Evolutionary conservation across 2,888 invertebrate genomes (phyloP).

Genomic region (Elgonia sp.): DNA sequence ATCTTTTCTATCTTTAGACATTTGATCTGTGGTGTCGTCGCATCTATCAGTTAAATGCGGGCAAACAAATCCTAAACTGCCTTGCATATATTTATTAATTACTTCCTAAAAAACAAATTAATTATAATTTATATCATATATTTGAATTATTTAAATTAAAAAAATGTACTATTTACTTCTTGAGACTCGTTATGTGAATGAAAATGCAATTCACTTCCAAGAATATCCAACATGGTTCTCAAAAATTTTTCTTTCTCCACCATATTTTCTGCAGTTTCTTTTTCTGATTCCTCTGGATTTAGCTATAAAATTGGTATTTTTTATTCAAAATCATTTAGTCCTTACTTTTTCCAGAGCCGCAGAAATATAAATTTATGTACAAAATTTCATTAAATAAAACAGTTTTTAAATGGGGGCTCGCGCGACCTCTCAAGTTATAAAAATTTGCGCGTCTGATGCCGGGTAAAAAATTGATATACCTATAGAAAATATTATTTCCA

Average conservation of each 20-base stretch:
- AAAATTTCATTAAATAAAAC: too few species aligned
- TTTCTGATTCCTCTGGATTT: conserved; percentile 61
- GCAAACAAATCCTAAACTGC: conserved; percentile 76
- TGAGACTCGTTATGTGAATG: conserved; percentile 15
- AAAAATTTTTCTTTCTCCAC: conserved; percentile 83
- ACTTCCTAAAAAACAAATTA: conserved; percentile 10
- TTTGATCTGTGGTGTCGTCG: background rate
- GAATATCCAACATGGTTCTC: conserved; percentile 83
- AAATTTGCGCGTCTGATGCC: too few species aligned
- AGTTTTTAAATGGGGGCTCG: too few species aligned
- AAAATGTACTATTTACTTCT: conserved; percentile 26
- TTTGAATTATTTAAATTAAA: background rate
- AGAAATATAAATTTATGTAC: too few species aligned
- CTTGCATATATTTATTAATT: conserved; percentile 72
- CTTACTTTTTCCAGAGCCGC: too few species aligned
- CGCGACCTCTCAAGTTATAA: too few species aligned
- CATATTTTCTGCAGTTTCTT: conserved; percentile 78
- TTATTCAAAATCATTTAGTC: too few species aligned
- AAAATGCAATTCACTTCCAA: conserved; percentile 74
- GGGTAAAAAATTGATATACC: too few species aligned
- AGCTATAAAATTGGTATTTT: conserved; percentile 2
- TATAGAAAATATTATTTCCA: too few species aligned
- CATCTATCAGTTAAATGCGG: background rate
- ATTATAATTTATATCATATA: background rate
- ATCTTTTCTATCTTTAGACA: conserved; percentile 2